Evolutionary conservation across 2,888 invertebrate species (phyloP), one percentile per base, ranked within the genome.

Genomic region (Oscheius onirici): DNA sequence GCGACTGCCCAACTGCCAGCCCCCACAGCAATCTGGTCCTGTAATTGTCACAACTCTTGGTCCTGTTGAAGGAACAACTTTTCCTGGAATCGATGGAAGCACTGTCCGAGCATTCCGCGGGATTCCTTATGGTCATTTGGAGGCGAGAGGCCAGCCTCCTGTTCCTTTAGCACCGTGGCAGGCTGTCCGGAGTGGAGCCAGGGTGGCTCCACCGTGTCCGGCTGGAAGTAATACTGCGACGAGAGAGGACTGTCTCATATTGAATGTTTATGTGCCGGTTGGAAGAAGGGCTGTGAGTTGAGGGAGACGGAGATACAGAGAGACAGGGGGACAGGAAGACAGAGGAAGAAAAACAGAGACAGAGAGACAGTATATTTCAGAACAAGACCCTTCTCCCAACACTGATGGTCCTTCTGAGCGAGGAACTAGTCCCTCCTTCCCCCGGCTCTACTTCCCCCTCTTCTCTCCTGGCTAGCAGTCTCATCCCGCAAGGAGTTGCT

Each of bases 41-140:
- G 20, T 44, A 11, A 46, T 63, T 6, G 13, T 49, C 2, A 63
- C 63, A 13, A 28, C 63, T 20, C 49, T 49, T 26, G 63, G 63
- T 15, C 28, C 63, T 6, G 26, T 63, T 5, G 63, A 63, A 46
- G 63, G 63, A 15, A 49, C 28, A 5, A 26, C 49, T n/a, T 46
- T 63, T 24, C 63, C 46, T 26, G 63, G 49, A 26, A 24, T 28
- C 13, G 49, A 63, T 63, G 63, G 63, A 6, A 49, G 49, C 26
- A 13, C 49, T n/a, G 20, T 63, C 28, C n/a, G 63, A 6, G 46
- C 49, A 1, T 63, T 63, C 17, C 46, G 63, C 1, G 63, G 63
- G 13, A 63, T 63, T 63, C 26, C 63, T n/a, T 63, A 63, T 49
- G 63, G 49, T n/a, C 63, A 28, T 8, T n/a, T 63, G 13, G 63